These are phyloP conservation scores for Morpho achilles DNA, from an alignment of 2,888 invertebrate species.

Conservation along the genomic window DNA sequence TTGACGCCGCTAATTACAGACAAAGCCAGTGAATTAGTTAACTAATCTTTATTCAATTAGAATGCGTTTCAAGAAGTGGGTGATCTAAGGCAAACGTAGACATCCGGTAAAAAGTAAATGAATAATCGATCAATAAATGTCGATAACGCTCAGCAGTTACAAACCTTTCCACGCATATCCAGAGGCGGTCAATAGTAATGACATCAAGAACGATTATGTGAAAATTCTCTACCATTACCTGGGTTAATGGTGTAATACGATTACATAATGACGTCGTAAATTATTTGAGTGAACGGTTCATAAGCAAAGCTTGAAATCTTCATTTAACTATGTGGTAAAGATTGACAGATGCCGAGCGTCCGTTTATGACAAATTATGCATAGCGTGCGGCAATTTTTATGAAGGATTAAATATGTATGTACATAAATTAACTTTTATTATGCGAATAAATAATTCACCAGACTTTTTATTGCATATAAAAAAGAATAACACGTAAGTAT, in stretches of 20 bases:
- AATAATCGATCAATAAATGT: conserved; percentile 1
- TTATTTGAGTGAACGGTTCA: conserved; percentile 4
- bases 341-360: conserved; percentile 18
- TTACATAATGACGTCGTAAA: conserved; percentile 11
- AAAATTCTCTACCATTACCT: conserved; percentile 15
- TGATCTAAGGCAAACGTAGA: not conserved
- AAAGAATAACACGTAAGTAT: too few species aligned
- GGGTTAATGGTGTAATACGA: conserved; percentile 5
- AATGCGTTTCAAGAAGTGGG: not conserved
- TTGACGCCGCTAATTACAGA: too few species aligned
- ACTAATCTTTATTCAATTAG: too few species aligned
- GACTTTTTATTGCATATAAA: too few species aligned
- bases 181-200: not conserved
- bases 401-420: too few species aligned
- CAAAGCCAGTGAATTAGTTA: too few species aligned
- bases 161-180: not conserved
- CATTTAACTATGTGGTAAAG: conserved; percentile 14
- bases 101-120: not conserved
- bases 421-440: too few species aligned
- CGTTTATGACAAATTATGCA: conserved; percentile 1
- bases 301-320: conserved; percentile 8
- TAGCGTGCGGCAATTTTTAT: not conserved
- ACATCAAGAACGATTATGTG: conserved; percentile 12
- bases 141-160: not conserved
- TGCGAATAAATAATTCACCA: too few species aligned